Base-by-base conservation (phyloP, 2,797 vertebrate genomes). In the Sebastes paucispinis region DNA sequence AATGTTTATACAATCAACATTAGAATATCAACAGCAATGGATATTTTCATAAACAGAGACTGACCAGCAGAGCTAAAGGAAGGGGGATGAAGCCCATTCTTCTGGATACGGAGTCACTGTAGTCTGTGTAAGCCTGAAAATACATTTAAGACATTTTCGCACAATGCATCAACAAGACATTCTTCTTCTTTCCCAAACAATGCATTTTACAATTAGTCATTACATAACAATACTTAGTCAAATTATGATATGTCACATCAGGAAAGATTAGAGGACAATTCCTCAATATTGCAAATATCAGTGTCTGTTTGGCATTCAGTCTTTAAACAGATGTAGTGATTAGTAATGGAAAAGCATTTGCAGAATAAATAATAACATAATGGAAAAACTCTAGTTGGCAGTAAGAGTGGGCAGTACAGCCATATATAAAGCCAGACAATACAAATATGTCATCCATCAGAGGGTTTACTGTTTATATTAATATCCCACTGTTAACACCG, bases 41-140 rank as follows among this genome's bases (percentile, higher is more conserved):
- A 6, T 22, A 52, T 62, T 5, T 1, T 20, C 4, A 60, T 52
- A 55, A 75, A 68, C 32, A 50, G 57, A 27, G 12, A 96, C 97
- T 96, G 95, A 99, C 98, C 94, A 99, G 90, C 79, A 99, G 96
- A 81, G 98, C 98, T 59, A 99, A 90, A 5, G 98, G 98, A 90
- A 99, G 98, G 24, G 98, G 98, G 90, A 99, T 99, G 88, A 99
- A 99, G 8, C 98, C 98, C 98, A 99, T 99, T 90, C 98, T 96
- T 88, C 98, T 97, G 59, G 98, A 99, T 32, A 99, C 98, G 0
- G 98, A 98, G 92, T 99, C 98, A 65, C 98, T 99, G 93, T 99
- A 99, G 94, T 99, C 98, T 58, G 98, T 99, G 72, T 99, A 99
- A 0, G 98, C 98, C 98, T 99, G 90, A 31, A 55, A 57, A 87